A percentile compares a stretch with the other conserved stretches of the same genome.
Evolutionary conservation across 2,113 vertebrate species (phyloP).

Genomic region (Seriola aureovittata): DNA sequence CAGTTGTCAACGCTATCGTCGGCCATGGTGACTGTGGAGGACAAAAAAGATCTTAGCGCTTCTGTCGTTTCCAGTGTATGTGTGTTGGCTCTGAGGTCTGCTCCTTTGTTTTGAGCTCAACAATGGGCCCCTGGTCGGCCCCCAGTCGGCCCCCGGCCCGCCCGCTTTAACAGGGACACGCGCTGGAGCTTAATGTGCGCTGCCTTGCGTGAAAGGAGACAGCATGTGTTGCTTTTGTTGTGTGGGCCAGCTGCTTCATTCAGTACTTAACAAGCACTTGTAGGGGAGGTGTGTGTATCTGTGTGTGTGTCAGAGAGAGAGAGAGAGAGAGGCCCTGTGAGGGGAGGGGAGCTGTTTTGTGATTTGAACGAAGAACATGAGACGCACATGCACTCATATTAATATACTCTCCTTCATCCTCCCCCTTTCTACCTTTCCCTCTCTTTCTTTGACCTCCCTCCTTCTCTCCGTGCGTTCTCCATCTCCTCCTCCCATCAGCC

Average conservation of each 20-base stretch:
- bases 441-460: constrained; percentile 22
- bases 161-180: constrained; percentile 76
- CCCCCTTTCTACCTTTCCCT: constrained; percentile 47
- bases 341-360: constrained; percentile 53
- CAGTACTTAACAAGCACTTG: constrained; percentile 82
- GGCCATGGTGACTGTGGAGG: constrained; percentile 23
- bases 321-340: constrained; percentile 14
- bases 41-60: constrained; percentile 49
- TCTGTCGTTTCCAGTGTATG: constrained; percentile 42
- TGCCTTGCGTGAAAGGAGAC: constrained; percentile 77
- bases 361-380: constrained; percentile 35
- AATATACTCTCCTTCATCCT: constrained; percentile 23
- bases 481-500: constrained; percentile 77
- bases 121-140: constrained; percentile 58
- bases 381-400: constrained; percentile 31
- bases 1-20: constrained; percentile 52
- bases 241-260: constrained; percentile 78
- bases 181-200: constrained; percentile 79
- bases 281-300: constrained; percentile 49
- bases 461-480: constrained; percentile 9
- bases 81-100: constrained; percentile 46
- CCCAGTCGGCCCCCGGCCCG: constrained; percentile 45
- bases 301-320: constrained; percentile 6
- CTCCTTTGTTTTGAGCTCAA: constrained; percentile 76
- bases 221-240: constrained; percentile 85